Evolutionary conservation across 2,113 vertebrate genomes (phyloP), one percentile per base, ranked within the genome.

Genomic region (Melanerpes formicivorus): DNA sequence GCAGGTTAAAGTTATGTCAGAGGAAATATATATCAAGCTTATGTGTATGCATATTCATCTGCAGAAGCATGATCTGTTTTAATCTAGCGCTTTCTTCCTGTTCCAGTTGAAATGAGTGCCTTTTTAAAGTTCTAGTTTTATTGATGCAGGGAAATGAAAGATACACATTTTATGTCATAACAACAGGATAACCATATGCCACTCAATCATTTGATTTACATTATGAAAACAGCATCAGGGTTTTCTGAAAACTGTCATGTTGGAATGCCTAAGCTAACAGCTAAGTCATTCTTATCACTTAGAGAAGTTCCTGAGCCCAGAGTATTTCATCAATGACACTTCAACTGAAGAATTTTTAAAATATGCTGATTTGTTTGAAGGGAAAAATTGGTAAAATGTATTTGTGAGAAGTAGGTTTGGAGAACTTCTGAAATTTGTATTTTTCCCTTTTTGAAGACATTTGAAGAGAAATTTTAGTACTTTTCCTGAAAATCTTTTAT

Each of bases 181-280:
- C 84, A 93, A 93, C 74, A 40, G 54, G 84, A 88, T 95, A 96
- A 88, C 48, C 77, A 66, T 75, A 90, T 90, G 94, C 92, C 92
- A 95, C 84, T 94, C 88, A 76, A 90, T 96, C 84, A 88, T 91
- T 81, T 76, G 30, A 83, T 95, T 94, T 93, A 62, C 93, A 88
- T 96, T 93, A 89, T 93, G 96, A 95, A 97, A 93, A 94, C 79
- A 94, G 85, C 90, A 64, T 44, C 76, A 66, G 86, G 55, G n/a
- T 55, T 96, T 95, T 84, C 85, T 95, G 93, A 96, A 91, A 91
- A 87, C 96, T 96, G 95, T 93, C 96, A 89, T 64, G 72, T 88
- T 80, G 74, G 40, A 87, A 75, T 81, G 94, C 80, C 34, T 87
- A 17, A 66, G 54, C 80, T 94, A 96, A 80, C 86, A 86, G 66